Percentiles rank a stretch among this genome's conserved stretches.
Evolutionary conservation across 35 echinoderm and acorn worm species (phyloP).

Genomic region (Diadema setosum): DNA sequence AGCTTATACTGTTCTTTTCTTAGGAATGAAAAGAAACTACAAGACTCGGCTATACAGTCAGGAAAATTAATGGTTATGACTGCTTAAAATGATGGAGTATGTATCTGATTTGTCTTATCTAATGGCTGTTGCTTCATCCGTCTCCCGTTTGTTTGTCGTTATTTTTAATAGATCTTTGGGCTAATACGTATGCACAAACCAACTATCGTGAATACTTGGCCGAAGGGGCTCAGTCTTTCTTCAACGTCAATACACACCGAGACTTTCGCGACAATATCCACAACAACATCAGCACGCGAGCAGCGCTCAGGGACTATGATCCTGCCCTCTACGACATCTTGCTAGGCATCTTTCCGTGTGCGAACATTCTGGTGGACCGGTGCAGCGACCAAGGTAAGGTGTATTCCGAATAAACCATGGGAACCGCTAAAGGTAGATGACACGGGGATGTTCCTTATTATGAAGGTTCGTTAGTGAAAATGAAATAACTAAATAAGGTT

Average conservation of each 20-base stretch:
- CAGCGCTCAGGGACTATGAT: slow-evolving; percentile 40
- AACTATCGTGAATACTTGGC: slow-evolving; percentile 51
- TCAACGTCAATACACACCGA: slow-evolving; percentile 24
- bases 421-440: no score
- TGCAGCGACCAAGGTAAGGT: slow-evolving; percentile 58
- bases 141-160: neutral
- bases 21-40: no score
- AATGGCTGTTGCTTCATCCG: no score
- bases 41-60: no score
- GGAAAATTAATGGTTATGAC: no score
- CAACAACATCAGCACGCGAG: slow-evolving; percentile 49
- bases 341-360: slow-evolving; percentile 58
- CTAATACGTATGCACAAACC: slow-evolving; percentile 4
- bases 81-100: no score
- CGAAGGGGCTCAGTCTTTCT: slow-evolving; percentile 68
- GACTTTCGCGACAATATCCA: slow-evolving; percentile 8
- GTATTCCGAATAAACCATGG: no score
- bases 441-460: no score
- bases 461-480: no score
- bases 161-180: neutral
- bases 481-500: no score
- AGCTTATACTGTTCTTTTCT: no score
- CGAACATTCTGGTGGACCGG: slow-evolving; percentile 35
- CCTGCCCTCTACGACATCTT: slow-evolving; percentile 24
- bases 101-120: no score